Base-by-base conservation (phyloP, 2,797 vertebrate species). In the Staurois parvus region DNA sequence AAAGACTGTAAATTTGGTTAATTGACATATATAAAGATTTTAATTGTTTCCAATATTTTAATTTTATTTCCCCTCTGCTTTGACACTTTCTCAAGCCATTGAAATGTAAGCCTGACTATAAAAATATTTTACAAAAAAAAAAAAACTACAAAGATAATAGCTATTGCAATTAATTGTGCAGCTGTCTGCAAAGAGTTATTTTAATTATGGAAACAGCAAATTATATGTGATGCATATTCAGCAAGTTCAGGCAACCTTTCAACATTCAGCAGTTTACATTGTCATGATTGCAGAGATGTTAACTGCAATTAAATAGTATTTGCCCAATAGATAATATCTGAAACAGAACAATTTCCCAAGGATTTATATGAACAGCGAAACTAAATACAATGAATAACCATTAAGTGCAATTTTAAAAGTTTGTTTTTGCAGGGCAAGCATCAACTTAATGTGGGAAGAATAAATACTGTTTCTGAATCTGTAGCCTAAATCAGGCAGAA, bases 281-380 rank as follows among this genome's bases (percentile, higher is more conserved):
- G 75, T 76, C 5, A 52, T 79, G 28, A 72, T 74, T 64, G 56
- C 32, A 72, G 62, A 4, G 30, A 72, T 68, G 40, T 79, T 34
- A 64, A 67, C 26, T 68, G 68, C 59, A 84, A 84, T 76, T 84
- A 84, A 52, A 77, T 62, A n/a, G 70, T 84, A 70, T 76, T 76
- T 81, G 52, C 32, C 37, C 19, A 69, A 66, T 81, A 81, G 84
- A 86, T 86, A 85, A 52, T 29, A 86, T 86, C 79, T 86, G 37
- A 34, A 81, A 86, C 26, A 30, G 45, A 30, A 66, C 72, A 86
- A 72, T 73, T 84, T 73, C 52, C 48, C 68, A 84, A 13, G 15
- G 59, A 84, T 64, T 84, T 28, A 62, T 66, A 26, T 26, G 59
- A 76, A 59, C 66, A 76, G 37, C n/a, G 59, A 29, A 62, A 84